Evolutionary conservation across 2,888 invertebrate genomes (phyloP), one percentile per base, ranked within the genome.

Genomic region (Xylota segnis): DNA sequence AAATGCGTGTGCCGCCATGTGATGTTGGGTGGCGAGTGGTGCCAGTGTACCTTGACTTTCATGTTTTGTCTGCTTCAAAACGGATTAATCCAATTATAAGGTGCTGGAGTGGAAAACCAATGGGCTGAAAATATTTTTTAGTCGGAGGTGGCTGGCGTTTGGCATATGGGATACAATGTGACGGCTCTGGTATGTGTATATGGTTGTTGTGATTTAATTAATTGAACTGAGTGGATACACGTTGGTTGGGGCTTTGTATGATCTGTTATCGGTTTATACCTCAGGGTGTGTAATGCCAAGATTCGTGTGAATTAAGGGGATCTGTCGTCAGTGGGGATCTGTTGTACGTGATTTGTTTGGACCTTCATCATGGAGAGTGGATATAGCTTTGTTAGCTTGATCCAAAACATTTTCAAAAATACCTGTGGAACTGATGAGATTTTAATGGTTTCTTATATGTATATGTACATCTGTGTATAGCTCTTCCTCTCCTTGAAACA

Each of bases 1-100:
- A 61, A 52, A 72, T 59, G 72, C 52, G 34, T 61, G 71, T 29
- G 50, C 29, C 29, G 50, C 72, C 72, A 61, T 72, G 72, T 72
- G 72, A 50, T 32, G 70, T 71, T 68, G 54, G 58, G 16, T 18
- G 37, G 34, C 37, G 37, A 52, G 47, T 47, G 47, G 47, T 63
- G 45, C 63, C 32, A 37, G 16, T 14, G 16, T 23, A 66, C 65
- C 47, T 37, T 66, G 65, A 66, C 50, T 34, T 65, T 65, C 47
- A 59, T 34, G 58, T 59, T 59, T 27, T 43, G 12, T 61, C 59
- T 58, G 52, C 27, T n/a, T n/a, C n/a, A n/a, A 23, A 65, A 34
- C 29, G 14, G 29, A 54, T 68, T 40, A 68, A 68, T 68, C 68
- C 68, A 68, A 54, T 68, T 68, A 54, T 27, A 10, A 52, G 14